phyloP scores from a whole-genome alignment of 2,797 vertebrate species.

The Mallotus villosus region DNA sequence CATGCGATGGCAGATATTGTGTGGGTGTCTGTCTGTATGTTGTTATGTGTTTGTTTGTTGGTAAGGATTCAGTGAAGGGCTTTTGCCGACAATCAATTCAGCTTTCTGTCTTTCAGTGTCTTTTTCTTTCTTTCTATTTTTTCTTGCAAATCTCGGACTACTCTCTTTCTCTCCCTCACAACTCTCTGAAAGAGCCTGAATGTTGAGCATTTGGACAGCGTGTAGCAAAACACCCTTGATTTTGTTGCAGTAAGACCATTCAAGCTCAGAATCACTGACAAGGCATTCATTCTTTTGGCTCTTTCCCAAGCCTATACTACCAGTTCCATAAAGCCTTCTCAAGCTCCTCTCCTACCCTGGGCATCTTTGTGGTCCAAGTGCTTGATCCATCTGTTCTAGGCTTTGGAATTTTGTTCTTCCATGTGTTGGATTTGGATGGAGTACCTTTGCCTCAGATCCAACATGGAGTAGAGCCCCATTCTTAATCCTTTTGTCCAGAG shows the following conservation, averaged over 20 bases:
- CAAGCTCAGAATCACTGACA: too few relatives aligned
- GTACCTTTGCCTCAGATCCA: slow-evolving; percentile 31
- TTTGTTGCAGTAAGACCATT: not conserved
- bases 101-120: not conserved
- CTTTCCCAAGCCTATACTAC: too few relatives aligned
- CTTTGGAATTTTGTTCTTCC: slow-evolving; percentile 6
- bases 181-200: not conserved
- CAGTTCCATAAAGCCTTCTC: too few relatives aligned
- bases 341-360: not conserved
- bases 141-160: not conserved
- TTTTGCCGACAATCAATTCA: not conserved
- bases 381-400: slow-evolving; percentile 44
- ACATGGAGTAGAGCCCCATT: not conserved
- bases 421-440: slow-evolving; percentile 28
- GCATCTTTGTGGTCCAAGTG: slow-evolving; percentile 13
- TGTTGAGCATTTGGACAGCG: not conserved
- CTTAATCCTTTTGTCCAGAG: too few relatives aligned
- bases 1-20: slow-evolving; percentile 41
- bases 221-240: not conserved
- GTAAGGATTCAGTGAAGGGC: slow-evolving; percentile 6
- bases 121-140: not conserved
- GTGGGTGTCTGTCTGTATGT: slow-evolving; percentile 31
- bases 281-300: too few relatives aligned
- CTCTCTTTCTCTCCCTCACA: not conserved
- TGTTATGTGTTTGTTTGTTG: slow-evolving; percentile 33